phyloP scores from a whole-genome alignment of 1,140 invertebrate species.

The Drosophila simulans region DNA sequence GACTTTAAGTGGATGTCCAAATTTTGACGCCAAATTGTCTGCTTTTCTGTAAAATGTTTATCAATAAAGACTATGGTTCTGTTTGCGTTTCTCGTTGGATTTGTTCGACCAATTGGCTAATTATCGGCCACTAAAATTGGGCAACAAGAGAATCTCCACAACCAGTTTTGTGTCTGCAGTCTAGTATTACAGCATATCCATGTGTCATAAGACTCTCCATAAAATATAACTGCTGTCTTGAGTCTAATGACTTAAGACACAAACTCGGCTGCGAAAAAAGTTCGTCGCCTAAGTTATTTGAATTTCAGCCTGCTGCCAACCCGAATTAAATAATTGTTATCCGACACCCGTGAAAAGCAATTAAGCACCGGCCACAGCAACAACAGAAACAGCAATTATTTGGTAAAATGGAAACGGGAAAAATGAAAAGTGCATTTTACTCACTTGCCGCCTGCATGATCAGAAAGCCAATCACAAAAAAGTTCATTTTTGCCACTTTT shows the following conservation, averaged over 20 bases:
- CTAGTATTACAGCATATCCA: slow-evolving; percentile 37
- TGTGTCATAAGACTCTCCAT: slow-evolving; percentile 43
- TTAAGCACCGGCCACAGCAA: slow-evolving; percentile 19
- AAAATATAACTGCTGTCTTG: slow-evolving; percentile 3
- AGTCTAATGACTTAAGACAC: slow-evolving; percentile 61
- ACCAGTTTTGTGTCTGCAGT: slow-evolving; percentile 15
- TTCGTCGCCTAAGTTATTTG: slow-evolving; percentile 37
- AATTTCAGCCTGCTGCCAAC: slow-evolving; percentile 11
- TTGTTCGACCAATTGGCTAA: slow-evolving; percentile 22
- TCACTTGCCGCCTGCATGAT: slow-evolving; percentile 84
- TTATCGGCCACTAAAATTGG: slow-evolving; percentile 1
- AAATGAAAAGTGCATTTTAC: slow-evolving; percentile 53
- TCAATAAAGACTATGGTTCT: not conserved
- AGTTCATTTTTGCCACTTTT: slow-evolving; percentile 72
- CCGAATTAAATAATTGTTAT: slow-evolving; percentile 20
- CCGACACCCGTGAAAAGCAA: slow-evolving; percentile 45
- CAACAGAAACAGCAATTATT: slow-evolving; percentile 24
- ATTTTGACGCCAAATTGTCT: not conserved
- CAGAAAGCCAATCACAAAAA: slow-evolving; percentile 82
- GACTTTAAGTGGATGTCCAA: slow-evolving; percentile 1
- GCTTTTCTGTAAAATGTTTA: not conserved
- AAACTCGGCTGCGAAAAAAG: slow-evolving; percentile 44
- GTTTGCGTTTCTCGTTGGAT: not conserved
- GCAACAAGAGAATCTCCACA: slow-evolving; percentile 10
- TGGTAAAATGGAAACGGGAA: slow-evolving; percentile 33